A percentile compares a stretch with the other conserved stretches of the same genome.
phyloP scores from a whole-genome alignment of 2,113 vertebrate genomes.

The Benitochromis conjunctus region DNA sequence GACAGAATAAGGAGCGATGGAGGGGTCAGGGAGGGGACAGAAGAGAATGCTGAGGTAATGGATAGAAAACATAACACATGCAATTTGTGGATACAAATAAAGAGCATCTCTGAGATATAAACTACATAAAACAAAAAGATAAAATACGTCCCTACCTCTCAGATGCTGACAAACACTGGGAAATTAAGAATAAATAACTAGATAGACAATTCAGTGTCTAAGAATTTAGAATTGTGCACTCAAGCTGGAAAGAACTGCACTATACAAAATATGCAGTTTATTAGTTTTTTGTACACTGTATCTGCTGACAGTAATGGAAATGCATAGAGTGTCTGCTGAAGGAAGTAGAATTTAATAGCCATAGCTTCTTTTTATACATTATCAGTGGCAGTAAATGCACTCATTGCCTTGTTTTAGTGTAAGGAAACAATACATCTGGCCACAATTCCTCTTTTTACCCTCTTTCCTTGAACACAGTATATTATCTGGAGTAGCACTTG shows the following conservation, averaged over 20 bases:
- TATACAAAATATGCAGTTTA: not conserved
- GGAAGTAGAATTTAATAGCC: not conserved
- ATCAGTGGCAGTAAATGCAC: not conserved
- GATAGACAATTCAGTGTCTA: not conserved
- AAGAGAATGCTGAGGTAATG: not conserved
- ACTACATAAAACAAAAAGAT: not conserved
- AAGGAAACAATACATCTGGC: constrained; percentile 5
- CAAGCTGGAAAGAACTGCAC: not conserved
- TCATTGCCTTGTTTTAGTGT: not conserved
- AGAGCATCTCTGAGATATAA: not conserved
- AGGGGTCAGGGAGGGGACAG: constrained; percentile 46
- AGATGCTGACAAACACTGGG: not conserved
- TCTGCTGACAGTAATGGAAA: not conserved
- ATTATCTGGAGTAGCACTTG: constrained; percentile 40
- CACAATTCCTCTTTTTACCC: not conserved
- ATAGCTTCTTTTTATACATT: not conserved
- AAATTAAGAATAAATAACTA: not conserved
- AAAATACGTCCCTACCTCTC: not conserved
- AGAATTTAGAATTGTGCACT: not conserved
- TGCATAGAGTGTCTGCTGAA: not conserved
- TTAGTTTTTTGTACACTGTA: not conserved
- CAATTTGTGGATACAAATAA: not conserved
- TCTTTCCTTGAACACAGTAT: constrained; percentile 5
- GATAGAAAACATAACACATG: not conserved
- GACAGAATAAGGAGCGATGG: constrained; percentile 13